Conservation (phyloP, 2,888 invertebrate genomes). For the Ethmia dodecea region DNA sequence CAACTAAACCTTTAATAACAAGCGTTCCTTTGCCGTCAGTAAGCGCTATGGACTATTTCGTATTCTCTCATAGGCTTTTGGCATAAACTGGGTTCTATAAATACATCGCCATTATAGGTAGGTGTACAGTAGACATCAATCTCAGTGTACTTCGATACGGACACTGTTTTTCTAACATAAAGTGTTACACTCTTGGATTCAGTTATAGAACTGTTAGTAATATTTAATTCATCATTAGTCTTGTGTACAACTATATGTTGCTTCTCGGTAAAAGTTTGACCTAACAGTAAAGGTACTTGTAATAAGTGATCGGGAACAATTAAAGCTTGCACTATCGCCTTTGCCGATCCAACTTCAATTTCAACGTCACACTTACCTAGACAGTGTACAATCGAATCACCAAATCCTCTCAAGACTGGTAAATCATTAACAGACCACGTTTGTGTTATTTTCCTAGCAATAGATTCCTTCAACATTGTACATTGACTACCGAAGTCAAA, state of each 20-base stretch:
- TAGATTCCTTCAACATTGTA: conserved; percentile 8
- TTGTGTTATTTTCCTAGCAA: conserved; percentile 1
- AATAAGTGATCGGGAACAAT: conserved; percentile 5
- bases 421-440: conserved; percentile 3
- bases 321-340: neutral
- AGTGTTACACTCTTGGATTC: too few species aligned
- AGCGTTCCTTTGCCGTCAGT: neutral
- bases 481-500: conserved; percentile 16
- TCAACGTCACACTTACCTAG: conserved; percentile 2
- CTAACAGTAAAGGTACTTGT: conserved; percentile 4
- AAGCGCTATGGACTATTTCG: neutral
- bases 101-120: neutral
- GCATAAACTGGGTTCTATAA: conserved; percentile 3
- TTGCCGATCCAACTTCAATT: conserved; percentile 3
- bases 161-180: too few species aligned
- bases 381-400: conserved; percentile 5
- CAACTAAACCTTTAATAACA: neutral
- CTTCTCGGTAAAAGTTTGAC: conserved; percentile 9
- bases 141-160: neutral
- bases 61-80: conserved; percentile 1
- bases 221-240: neutral
- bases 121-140: neutral
- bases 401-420: conserved; percentile 12
- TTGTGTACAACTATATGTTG: conserved; percentile 1
- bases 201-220: neutral